Conservation (phyloP, 2,113 vertebrate genomes). For the Hypanus sabinus region DNA sequence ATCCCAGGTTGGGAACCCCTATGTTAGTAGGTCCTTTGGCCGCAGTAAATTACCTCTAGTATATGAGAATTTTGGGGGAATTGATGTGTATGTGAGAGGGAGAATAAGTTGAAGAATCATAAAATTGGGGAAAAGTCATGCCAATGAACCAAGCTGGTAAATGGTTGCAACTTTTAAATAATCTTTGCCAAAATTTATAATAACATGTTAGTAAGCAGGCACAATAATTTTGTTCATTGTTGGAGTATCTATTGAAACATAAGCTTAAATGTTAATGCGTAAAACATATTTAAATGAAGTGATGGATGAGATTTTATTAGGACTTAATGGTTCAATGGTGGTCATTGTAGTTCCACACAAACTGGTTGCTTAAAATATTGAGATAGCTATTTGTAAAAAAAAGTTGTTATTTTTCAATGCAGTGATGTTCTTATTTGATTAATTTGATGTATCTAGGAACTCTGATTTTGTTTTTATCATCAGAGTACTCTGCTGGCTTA, state of each 20-base stretch:
- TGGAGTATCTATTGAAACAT: neutral
- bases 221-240: neutral
- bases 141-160: neutral
- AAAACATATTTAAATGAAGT: neutral
- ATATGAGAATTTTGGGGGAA: no score
- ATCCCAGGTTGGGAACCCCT: no score
- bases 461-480: neutral
- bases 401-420: neutral
- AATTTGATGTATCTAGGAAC: neutral
- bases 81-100: no score
- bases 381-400: neutral
- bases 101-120: neutral
- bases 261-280: neutral
- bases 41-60: no score
- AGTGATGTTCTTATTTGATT: neutral
- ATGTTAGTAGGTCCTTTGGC: no score
- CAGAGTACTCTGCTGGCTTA: neutral
- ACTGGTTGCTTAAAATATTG: neutral
- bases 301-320: no score
- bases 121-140: neutral
- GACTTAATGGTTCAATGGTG: neutral
- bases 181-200: neutral
- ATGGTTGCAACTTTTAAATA: neutral
- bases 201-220: neutral
- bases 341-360: neutral